Conservation (phyloP, 1,140 invertebrate genomes). For the Leptonema lineaticorne region DNA sequence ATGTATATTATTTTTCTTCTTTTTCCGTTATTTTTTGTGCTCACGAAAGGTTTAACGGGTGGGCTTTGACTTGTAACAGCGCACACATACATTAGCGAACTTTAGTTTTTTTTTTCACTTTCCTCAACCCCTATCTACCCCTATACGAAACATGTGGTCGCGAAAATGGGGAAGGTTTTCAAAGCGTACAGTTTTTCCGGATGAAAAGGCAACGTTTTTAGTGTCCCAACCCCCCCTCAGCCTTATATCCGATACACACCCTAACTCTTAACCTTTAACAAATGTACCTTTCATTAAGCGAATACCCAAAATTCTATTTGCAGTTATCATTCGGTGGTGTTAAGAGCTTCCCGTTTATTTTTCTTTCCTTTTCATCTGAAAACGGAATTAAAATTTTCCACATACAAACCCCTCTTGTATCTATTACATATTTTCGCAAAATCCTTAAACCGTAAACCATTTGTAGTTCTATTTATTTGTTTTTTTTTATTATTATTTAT, state of each 20-base stretch:
- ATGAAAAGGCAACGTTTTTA: conserved; percentile 9
- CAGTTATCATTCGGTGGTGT: conserved; percentile 15
- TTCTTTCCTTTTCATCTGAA: too few relatives aligned
- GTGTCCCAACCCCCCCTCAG: neutral
- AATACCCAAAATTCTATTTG: conserved; percentile 22
- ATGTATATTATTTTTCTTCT: too few relatives aligned
- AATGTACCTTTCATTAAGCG: conserved; percentile 17
- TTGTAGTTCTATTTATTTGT: too few relatives aligned
- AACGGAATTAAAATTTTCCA: too few relatives aligned
- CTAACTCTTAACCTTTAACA: neutral
- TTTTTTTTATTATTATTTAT: too few relatives aligned
- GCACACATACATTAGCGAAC: neutral
- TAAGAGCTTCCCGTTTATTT: too few relatives aligned
- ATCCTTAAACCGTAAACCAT: too few relatives aligned
- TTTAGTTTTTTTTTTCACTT: conserved; percentile 10
- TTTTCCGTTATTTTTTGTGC: conserved; percentile 7
- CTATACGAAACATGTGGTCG: neutral
- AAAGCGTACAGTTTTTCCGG: conserved; percentile 15
- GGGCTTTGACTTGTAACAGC: neutral
- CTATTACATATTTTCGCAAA: too few relatives aligned
- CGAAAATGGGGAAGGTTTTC: neutral
- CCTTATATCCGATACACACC: neutral
- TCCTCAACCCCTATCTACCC: too few relatives aligned
- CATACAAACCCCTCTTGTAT: too few relatives aligned
- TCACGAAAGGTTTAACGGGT: neutral